Evolutionary conservation across 2,113 vertebrate genomes (phyloP), one percentile per base, ranked within the genome.

Genomic region (Aptenodytes forsteri): DNA sequence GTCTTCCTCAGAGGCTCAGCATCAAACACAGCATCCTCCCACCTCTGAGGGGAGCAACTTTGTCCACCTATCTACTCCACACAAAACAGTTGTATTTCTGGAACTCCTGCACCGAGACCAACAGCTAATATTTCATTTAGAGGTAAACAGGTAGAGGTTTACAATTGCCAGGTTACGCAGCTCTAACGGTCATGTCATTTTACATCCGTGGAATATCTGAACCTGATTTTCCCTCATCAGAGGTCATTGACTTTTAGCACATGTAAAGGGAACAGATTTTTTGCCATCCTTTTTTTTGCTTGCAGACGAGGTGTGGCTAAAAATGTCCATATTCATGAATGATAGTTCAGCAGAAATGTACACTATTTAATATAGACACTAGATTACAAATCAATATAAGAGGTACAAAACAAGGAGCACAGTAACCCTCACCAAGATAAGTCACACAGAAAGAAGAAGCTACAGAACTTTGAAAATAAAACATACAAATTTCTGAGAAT

Each of bases 331-430:
- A 42, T 87, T 90, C 29, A 83, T 78, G 93, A 85, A 87, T 64
- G 79, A 29, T 36, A 90, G 86, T 90, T 95, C 91, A 97, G 82
- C 95, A 86, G 85, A 86, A 95, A 83, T 55, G 34, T 73, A 54
- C 32, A 96, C 49, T 76, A 66, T 93, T 96, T 92, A 76, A 54
- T 59, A 55, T 13, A 94, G 97, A 93, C 75, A 79, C 67, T 83
- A 87, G 91, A 83, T 78, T 72, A 73, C 30, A 97, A 95, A 90
- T 87, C 86, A 87, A 61, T 95, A 40, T 73, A 50, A 83, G 89
- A 93, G 86, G 16, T 87, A 89, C 85, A 94, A 96, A 96, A 73
- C 49, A 64, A 88, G 72, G 66, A 97, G 73, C 59, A 73, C 56
- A 78, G 76, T 56, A 49, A 46, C 75, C 12, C n/a, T 73, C 55